Conservation (phyloP, 2,888 invertebrate species). For the Leptinotarsa tumamoca region DNA sequence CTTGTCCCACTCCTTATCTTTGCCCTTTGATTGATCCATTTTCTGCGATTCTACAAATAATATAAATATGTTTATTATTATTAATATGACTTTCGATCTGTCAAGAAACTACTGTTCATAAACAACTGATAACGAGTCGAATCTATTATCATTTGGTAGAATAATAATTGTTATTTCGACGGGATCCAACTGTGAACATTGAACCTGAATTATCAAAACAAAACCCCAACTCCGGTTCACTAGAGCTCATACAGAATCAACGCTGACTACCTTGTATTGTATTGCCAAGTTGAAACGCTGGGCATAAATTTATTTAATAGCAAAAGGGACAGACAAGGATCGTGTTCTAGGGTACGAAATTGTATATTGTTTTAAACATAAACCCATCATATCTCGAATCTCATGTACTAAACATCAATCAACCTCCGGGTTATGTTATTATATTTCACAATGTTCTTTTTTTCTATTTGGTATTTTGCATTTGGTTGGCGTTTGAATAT, state of each 20-base stretch:
- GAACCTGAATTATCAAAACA: neutral
- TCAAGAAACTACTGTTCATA: too few species aligned
- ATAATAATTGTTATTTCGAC: neutral
- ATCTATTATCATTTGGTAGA: too few species aligned
- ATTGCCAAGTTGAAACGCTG: neutral
- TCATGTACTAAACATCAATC: too few species aligned
- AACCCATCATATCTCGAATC: constrained; percentile 20
- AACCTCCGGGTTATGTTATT: constrained; percentile 31
- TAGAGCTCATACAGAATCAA: neutral
- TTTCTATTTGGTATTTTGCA: constrained; percentile 28
- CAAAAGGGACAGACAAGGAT: neutral
- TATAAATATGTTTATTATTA: too few species aligned
- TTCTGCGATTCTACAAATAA: too few species aligned
- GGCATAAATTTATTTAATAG: neutral
- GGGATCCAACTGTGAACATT: neutral
- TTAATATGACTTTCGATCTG: too few species aligned
- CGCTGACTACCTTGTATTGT: neutral
- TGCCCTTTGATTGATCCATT: too few species aligned
- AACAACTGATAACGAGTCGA: too few species aligned
- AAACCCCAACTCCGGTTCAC: neutral
- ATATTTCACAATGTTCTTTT: constrained; percentile 37
- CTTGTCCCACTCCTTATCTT: too few species aligned
- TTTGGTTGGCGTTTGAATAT: constrained; percentile 22
- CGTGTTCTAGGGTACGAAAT: neutral
- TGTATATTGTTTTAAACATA: constrained; percentile 5